phyloP scores from a whole-genome alignment of 2,797 vertebrate genomes.

The Pogoniulus pusillus region DNA sequence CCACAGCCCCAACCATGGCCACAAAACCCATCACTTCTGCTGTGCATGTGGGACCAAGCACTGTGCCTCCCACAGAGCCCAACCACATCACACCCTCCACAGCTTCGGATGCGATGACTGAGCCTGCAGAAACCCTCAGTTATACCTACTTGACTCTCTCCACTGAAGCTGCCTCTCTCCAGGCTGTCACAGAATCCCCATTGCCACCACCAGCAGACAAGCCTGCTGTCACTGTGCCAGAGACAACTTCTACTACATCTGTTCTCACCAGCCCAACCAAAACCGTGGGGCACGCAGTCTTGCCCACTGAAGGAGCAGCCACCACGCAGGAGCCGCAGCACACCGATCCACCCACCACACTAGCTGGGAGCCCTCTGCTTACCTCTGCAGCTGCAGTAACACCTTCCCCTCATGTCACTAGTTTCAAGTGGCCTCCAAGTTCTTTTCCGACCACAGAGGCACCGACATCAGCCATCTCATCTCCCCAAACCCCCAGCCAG shows the following conservation, averaged over 20 bases:
- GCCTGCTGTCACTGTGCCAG: conserved; percentile 43
- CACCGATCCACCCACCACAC: conserved; percentile 48
- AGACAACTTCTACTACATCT: conserved; percentile 26
- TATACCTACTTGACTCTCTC: conserved; percentile 53
- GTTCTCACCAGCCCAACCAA: conserved; percentile 36
- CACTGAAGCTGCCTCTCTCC: conserved; percentile 51
- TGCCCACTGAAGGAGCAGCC: conserved; percentile 40
- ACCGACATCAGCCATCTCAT: conserved; percentile 52
- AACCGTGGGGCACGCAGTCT: not conserved
- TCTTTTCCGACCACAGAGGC: conserved; percentile 27
- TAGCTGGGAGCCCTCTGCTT: conserved; percentile 19
- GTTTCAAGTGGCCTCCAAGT: conserved; percentile 40
- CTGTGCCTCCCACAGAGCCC: conserved; percentile 66
- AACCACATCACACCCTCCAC: not conserved
- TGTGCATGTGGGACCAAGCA: not conserved
- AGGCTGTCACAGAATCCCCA: conserved; percentile 47
- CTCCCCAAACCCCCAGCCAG: conserved; percentile 57
- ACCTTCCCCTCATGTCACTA: conserved; percentile 19
- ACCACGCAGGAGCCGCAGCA: not conserved
- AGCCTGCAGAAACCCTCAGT: conserved; percentile 36
- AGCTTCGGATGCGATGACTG: conserved; percentile 1
- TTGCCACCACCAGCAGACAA: conserved; percentile 62
- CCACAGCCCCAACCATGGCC: not conserved
- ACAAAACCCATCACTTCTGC: conserved; percentile 3
- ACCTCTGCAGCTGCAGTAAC: conserved; percentile 54